These are phyloP conservation scores for Perccottus glenii DNA, from an alignment of 2,113 vertebrate genomes.

Conservation along the genomic window DNA sequence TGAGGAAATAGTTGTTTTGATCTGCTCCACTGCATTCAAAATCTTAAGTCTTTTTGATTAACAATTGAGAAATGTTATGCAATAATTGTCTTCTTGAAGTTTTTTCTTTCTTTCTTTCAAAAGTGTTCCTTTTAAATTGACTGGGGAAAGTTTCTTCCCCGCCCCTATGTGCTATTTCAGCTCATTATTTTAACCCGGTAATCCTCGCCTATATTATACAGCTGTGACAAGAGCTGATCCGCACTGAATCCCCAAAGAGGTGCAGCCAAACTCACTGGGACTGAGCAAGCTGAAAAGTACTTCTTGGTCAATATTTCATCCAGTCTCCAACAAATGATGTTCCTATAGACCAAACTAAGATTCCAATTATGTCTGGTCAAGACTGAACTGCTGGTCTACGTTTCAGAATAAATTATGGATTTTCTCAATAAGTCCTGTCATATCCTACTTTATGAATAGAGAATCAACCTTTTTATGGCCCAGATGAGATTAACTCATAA, in stretches of 20 bases:
- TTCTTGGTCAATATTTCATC: slow-evolving; percentile 33
- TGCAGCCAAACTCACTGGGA: slow-evolving; percentile 27
- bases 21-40: slow-evolving; percentile 58
- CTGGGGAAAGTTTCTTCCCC: slow-evolving; percentile 35
- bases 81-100: slow-evolving; percentile 52
- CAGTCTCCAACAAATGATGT: not conserved
- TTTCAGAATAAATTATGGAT: slow-evolving; percentile 9
- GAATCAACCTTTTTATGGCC: not conserved
- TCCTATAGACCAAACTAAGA: slow-evolving; percentile 8
- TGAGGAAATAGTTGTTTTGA: slow-evolving; percentile 75
- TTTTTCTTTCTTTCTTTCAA: slow-evolving; percentile 15
- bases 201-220: slow-evolving; percentile 40
- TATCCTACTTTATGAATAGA: slow-evolving; percentile 4
- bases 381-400: not conserved
- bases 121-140: slow-evolving; percentile 37
- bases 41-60: slow-evolving; percentile 52
- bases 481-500: not conserved
- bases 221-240: slow-evolving; percentile 36
- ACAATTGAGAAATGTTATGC: slow-evolving; percentile 38
- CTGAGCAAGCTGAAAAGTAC: slow-evolving; percentile 21
- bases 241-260: slow-evolving; percentile 34
- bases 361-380: slow-evolving; percentile 4
- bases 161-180: slow-evolving; percentile 19
- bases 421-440: slow-evolving; percentile 3
- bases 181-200: slow-evolving; percentile 56